Conservation (phyloP, 2,113 vertebrate species). For the Furnarius figulus region DNA sequence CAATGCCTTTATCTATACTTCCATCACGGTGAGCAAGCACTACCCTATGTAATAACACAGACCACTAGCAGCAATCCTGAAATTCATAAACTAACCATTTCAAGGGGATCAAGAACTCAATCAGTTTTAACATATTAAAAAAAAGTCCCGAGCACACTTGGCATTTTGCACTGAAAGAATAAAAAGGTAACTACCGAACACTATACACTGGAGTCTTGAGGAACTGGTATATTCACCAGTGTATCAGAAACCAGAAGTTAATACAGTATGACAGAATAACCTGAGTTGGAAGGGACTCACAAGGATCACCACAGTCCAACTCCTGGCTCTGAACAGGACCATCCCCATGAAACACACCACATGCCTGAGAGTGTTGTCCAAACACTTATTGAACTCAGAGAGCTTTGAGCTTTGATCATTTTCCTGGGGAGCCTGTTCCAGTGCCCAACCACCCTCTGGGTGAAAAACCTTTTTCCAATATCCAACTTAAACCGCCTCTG, state of each 20-base stretch:
- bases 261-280: neutral
- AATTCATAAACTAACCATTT: neutral
- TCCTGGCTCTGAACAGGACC: neutral
- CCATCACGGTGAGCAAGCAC: neutral
- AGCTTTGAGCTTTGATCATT: neutral
- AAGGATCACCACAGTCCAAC: fast-evolving
- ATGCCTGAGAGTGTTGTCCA: neutral
- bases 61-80: neutral
- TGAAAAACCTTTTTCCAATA: neutral
- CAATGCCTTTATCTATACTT: neutral
- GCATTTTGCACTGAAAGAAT: neutral
- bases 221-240: neutral
- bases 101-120: neutral
- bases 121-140: neutral
- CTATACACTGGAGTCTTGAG: neutral
- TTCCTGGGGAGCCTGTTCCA: neutral
- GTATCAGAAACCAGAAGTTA: neutral
- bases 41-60: neutral
- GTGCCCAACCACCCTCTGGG: neutral
- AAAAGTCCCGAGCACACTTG: neutral
- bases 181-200: neutral
- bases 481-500: neutral
- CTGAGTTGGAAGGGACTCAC: neutral
- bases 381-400: neutral
- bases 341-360: neutral